A percentile compares a stretch with the other conserved stretches of the same genome.
phyloP scores from a whole-genome alignment of 1,140 invertebrate species.

The Hylyphantes graminicola region DNA sequence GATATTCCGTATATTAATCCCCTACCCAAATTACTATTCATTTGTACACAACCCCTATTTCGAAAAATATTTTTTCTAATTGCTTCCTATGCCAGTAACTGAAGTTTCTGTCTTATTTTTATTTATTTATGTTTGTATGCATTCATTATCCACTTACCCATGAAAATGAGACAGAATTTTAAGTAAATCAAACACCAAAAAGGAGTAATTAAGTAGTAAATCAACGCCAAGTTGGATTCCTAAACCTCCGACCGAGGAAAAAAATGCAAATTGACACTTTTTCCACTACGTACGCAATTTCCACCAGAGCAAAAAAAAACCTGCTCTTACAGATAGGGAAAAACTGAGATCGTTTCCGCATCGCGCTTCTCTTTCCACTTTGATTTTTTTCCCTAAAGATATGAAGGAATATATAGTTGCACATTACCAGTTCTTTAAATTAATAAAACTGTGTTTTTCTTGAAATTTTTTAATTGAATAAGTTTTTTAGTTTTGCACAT shows the following conservation, averaged over 20 bases:
- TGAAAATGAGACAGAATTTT: conserved; percentile 11
- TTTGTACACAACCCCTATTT: too few relatives aligned
- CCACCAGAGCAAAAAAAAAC: background rate
- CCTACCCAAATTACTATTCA: too few relatives aligned
- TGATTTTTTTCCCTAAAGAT: conserved; percentile 29
- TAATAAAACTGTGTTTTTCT: too few relatives aligned
- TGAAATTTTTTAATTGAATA: too few relatives aligned
- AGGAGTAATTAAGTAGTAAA: conserved; percentile 41
- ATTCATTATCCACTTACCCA: background rate
- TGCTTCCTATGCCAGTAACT: too few relatives aligned
- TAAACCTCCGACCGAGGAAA: background rate
- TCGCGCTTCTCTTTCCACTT: background rate
- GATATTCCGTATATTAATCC: too few relatives aligned
- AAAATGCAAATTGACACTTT: conserved; percentile 7
- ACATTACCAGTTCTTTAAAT: too few relatives aligned
- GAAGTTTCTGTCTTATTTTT: too few relatives aligned
- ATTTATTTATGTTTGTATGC: too few relatives aligned
- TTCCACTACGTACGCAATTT: background rate
- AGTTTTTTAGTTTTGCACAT: too few relatives aligned
- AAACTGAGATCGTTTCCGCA: conserved; percentile 13
- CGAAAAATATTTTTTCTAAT: too few relatives aligned
- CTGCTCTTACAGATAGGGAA: background rate
- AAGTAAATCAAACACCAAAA: conserved; percentile 11
- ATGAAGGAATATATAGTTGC: background rate
- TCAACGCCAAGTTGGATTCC: background rate